Percentiles rank a stretch among this genome's conserved stretches.
Evolutionary conservation across 2,888 invertebrate species (phyloP).

Genomic region (Taenaris catops): DNA sequence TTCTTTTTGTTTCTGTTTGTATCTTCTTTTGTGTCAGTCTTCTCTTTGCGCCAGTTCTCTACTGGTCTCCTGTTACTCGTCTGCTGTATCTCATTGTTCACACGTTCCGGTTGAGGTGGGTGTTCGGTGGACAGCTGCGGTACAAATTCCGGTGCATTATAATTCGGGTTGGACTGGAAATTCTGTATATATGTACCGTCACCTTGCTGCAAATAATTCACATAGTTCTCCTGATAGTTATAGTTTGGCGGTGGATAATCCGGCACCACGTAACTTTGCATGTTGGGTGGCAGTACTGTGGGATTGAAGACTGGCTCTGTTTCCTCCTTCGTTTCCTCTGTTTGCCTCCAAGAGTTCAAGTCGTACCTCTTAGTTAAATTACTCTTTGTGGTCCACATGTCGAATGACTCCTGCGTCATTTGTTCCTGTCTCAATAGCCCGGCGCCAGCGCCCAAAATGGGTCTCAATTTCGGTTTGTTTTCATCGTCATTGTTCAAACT

Average conservation of each 20-base stretch:
- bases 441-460: conserved; percentile 65
- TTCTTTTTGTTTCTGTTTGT: conserved; percentile 46
- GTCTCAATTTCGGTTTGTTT: conserved; percentile 58
- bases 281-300: conserved; percentile 45
- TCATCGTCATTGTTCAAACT: conserved; percentile 55
- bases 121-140: conserved; percentile 31
- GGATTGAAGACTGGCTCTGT: conserved; percentile 51
- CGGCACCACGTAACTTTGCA: conserved; percentile 34
- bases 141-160: conserved; percentile 44
- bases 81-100: conserved; percentile 59
- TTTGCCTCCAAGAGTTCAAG: conserved; percentile 63
- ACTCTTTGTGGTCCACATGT: conserved; percentile 55
- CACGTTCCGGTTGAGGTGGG: conserved; percentile 37
- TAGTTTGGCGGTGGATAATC: conserved; percentile 53
- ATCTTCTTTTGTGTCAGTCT: conserved; percentile 44
- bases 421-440: conserved; percentile 54
- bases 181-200: conserved; percentile 64
- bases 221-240: conserved; percentile 37
- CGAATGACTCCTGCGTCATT: conserved; percentile 47
- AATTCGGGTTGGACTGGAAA: conserved; percentile 37
- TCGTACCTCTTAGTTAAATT: conserved; percentile 58
- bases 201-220: conserved; percentile 61
- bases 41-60: conserved; percentile 65
- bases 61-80: conserved; percentile 39
- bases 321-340: conserved; percentile 53